A percentile compares a stretch with the other conserved stretches of the same genome.
Conservation (phyloP, 1,140 invertebrate genomes). For the Watersipora subatra region DNA sequence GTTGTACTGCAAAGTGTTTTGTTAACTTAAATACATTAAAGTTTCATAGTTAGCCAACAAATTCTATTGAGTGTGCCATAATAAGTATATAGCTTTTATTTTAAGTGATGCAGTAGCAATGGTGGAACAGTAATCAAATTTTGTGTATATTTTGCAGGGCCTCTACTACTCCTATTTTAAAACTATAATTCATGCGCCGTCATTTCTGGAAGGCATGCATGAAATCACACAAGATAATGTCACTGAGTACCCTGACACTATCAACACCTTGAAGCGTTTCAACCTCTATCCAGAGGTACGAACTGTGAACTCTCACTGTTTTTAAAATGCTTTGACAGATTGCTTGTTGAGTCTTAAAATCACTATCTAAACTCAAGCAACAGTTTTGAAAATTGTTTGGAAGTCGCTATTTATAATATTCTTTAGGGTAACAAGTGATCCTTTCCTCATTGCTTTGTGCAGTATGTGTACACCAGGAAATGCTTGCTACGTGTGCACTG, state of each 20-base stretch:
- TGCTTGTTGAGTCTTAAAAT: no score
- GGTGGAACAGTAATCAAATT: background rate
- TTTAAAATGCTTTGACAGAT: no score
- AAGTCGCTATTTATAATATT: no score
- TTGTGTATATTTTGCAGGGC: constrained; percentile 44
- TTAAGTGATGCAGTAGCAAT: background rate
- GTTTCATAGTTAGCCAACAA: no score
- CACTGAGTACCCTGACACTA: constrained; percentile 62
- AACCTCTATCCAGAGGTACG: constrained; percentile 68
- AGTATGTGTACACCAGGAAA: no score
- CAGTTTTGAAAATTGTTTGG: no score
- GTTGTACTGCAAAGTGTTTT: no score
- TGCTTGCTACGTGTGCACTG: no score
- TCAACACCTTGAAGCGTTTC: constrained; percentile 66
- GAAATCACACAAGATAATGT: constrained; percentile 57
- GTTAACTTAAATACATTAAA: no score
- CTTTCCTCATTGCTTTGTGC: background rate
- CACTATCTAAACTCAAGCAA: no score
- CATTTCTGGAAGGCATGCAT: constrained; percentile 50
- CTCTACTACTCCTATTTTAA: constrained; percentile 80
- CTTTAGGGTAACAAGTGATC: background rate
- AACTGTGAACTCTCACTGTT: no score
- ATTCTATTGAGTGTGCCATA: no score
- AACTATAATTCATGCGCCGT: constrained; percentile 54
- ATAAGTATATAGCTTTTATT: background rate